Conservation (phyloP, 2,113 vertebrate species). For the Phalacrocorax aristotelis region DNA sequence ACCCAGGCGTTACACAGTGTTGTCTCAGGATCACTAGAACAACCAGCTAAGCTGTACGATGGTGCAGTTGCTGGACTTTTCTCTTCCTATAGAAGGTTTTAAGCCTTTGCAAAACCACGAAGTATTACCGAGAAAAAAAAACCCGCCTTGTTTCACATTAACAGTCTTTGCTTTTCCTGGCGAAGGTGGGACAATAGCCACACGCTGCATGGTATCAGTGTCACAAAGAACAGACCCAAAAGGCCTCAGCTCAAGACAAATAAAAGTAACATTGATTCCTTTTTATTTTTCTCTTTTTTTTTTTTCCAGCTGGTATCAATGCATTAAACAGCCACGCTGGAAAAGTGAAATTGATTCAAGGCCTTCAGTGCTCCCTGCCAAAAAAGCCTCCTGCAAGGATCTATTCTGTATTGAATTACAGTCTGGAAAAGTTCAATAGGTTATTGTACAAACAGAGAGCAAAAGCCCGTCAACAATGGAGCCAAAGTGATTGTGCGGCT, state of each 20-base stretch:
- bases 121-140: neutral
- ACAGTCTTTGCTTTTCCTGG: conserved; percentile 49
- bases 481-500: conserved; percentile 53
- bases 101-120: neutral
- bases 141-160: neutral
- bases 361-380: conserved; percentile 66
- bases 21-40: neutral
- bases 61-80: neutral
- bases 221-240: conserved; percentile 62
- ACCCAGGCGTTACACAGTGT: fast-evolving
- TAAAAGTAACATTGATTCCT: conserved; percentile 70
- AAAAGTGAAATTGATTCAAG: conserved; percentile 72
- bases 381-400: conserved; percentile 71
- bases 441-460: conserved; percentile 72
- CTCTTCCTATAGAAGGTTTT: neutral
- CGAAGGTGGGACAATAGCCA: conserved; percentile 56
- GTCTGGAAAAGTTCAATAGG: conserved; percentile 71
- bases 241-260: conserved; percentile 61
- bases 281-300: conserved; percentile 37
- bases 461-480: conserved; percentile 65
- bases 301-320: conserved; percentile 58
- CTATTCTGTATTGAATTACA: conserved; percentile 73
- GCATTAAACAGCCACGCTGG: conserved; percentile 65
- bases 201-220: conserved; percentile 52
- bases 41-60: neutral